Evolutionary conservation across 2,888 invertebrate genomes (phyloP).

Genomic region (Dermolepida albohirtum): DNA sequence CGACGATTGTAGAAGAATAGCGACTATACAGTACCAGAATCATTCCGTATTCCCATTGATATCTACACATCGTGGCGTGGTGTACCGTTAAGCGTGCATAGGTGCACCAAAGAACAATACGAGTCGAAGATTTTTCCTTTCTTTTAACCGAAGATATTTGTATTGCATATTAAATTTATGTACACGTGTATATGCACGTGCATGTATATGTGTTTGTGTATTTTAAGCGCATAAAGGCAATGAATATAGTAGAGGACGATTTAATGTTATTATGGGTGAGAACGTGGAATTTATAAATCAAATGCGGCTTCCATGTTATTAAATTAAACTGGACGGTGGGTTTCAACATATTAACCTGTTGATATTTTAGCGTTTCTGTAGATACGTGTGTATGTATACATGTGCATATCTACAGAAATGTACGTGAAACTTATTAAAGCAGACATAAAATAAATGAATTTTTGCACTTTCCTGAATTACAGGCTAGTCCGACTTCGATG

Average conservation of each 20-base stretch:
- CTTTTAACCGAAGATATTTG: constrained; percentile 7
- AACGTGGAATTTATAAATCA: constrained; percentile 24
- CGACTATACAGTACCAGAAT: neutral
- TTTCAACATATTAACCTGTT: constrained; percentile 21
- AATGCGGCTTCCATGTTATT: constrained; percentile 17
- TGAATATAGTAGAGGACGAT: constrained; percentile 8
- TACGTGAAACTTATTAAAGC: neutral
- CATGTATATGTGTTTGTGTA: no score
- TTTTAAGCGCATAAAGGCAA: constrained; percentile 14
- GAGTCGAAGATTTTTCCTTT: constrained; percentile 10
- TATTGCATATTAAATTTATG: constrained; percentile 24
- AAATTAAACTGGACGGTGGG: constrained; percentile 22
- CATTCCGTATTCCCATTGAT: constrained; percentile 28
- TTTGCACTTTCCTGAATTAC: no score
- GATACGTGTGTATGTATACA: no score
- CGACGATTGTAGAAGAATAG: constrained; percentile 10
- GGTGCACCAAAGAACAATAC: constrained; percentile 22
- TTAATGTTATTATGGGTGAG: constrained; percentile 16
- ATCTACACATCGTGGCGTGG: constrained; percentile 26
- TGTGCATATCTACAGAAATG: no score
- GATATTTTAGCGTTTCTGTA: constrained; percentile 3
- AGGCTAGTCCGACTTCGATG: no score
- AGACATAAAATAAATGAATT: no score
- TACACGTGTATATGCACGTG: neutral
- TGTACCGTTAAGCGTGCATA: constrained; percentile 23